These are phyloP conservation scores for Umimayanthus chanpuru DNA, from an alignment of 92 coral and sea anemone genomes.

Conservation along the genomic window DNA sequence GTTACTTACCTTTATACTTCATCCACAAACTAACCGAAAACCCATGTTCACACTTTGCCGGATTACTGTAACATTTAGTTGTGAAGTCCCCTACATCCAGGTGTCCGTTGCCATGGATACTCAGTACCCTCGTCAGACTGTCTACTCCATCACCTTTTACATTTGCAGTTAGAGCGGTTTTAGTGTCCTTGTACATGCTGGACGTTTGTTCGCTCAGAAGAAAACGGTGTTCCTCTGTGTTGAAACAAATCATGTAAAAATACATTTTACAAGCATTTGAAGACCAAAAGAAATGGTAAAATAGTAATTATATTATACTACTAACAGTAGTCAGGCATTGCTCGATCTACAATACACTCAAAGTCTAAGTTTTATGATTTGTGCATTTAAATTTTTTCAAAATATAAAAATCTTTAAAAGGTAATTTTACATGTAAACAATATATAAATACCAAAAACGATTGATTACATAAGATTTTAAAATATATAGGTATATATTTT, in stretches of 20 bases:
- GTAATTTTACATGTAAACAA: too few relatives aligned
- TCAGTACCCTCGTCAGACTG: constrained; percentile 9
- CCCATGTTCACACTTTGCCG: constrained; percentile 7
- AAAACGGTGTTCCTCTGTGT: constrained; percentile 17
- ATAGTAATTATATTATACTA: background rate
- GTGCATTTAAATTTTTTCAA: too few relatives aligned
- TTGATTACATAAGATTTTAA: too few relatives aligned
- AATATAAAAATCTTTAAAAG: too few relatives aligned
- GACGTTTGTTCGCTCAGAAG: constrained; percentile 1
- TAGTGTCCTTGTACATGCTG: background rate
- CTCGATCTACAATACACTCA: background rate
- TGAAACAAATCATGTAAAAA: background rate
- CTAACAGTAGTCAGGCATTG: background rate
- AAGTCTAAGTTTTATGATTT: background rate
- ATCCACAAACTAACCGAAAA: constrained; percentile 26
- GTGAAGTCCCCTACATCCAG: background rate
- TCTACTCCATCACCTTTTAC: constrained; percentile 14
- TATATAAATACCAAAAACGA: too few relatives aligned
- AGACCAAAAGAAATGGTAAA: background rate
- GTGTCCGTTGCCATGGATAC: constrained; percentile 32
- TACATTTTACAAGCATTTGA: background rate
- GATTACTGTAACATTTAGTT: constrained; percentile 8
- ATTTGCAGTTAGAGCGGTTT: background rate
- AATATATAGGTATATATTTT: too few relatives aligned
- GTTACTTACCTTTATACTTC: constrained; percentile 1